Evolutionary conservation across 2,113 vertebrate species (phyloP).

Genomic region (Pomatorhinus ruficollis): DNA sequence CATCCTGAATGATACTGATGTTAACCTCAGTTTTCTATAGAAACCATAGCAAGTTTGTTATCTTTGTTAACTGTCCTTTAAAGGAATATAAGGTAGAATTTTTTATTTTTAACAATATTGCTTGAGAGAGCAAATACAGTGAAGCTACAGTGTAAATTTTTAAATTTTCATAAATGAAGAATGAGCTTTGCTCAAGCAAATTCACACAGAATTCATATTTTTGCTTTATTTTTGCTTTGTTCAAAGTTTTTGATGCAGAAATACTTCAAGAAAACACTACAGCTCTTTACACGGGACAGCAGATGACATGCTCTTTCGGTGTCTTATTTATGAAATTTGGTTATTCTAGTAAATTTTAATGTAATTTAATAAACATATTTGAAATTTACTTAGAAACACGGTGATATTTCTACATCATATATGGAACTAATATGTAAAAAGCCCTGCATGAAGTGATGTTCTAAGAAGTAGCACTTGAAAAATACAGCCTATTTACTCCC

Average conservation of each 20-base stretch:
- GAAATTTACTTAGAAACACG: not conserved
- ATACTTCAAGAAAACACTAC: not conserved
- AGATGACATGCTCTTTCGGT: not conserved
- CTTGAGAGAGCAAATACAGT: not conserved
- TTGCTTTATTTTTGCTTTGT: not conserved
- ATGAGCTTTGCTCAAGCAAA: not conserved
- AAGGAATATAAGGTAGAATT: not conserved
- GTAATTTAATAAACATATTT: not conserved
- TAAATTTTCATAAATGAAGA: not conserved
- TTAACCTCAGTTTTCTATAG: not conserved
- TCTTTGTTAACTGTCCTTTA: not conserved
- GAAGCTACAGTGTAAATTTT: not conserved
- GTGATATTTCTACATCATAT: not conserved
- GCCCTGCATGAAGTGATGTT: fast-evolving
- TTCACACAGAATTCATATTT: not conserved
- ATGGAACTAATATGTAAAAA: not conserved
- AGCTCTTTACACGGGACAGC: not conserved
- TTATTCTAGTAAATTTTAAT: not conserved
- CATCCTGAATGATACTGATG: not conserved
- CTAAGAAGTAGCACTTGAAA: not conserved
- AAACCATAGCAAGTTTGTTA: not conserved
- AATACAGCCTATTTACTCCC: conserved; percentile 23
- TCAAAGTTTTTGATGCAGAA: not conserved
- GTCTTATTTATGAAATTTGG: not conserved
- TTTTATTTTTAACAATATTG: not conserved